Conservation (phyloP, 2,888 invertebrate species). For the Synergus umbraculus region DNA sequence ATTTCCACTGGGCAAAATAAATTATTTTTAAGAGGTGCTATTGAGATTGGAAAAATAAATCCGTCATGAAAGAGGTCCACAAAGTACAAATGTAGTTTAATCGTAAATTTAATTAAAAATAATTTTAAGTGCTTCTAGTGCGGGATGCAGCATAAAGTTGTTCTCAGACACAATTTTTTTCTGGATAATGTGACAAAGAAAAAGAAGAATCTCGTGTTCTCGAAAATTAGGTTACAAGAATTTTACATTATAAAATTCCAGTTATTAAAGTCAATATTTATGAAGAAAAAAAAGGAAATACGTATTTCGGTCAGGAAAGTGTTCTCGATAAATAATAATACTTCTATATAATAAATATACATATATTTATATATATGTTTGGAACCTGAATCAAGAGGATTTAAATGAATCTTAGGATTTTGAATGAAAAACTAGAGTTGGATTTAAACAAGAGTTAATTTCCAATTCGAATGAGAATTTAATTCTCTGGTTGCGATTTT, state of each 20-base stretch:
- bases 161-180: conserved; percentile 12
- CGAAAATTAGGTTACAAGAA: neutral
- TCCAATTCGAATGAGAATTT: neutral
- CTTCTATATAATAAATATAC: neutral
- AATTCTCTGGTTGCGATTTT: neutral
- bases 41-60: conserved; percentile 11
- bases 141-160: neutral
- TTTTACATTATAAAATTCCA: neutral
- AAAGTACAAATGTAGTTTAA: conserved; percentile 3
- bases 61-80: neutral
- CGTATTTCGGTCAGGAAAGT: neutral
- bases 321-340: neutral
- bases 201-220: neutral
- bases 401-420: neutral
- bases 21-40: conserved; percentile 21
- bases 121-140: conserved; percentile 12
- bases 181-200: neutral
- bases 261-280: neutral
- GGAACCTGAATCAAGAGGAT: neutral
- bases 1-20: conserved; percentile 2
- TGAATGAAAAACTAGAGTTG: neutral
- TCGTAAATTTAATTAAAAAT: conserved; percentile 15
- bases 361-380: neutral
- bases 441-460: neutral
- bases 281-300: neutral